Evolutionary conservation across 2,888 invertebrate species (phyloP), one percentile per base, ranked within the genome.

Genomic region (Tachina lurida): DNA sequence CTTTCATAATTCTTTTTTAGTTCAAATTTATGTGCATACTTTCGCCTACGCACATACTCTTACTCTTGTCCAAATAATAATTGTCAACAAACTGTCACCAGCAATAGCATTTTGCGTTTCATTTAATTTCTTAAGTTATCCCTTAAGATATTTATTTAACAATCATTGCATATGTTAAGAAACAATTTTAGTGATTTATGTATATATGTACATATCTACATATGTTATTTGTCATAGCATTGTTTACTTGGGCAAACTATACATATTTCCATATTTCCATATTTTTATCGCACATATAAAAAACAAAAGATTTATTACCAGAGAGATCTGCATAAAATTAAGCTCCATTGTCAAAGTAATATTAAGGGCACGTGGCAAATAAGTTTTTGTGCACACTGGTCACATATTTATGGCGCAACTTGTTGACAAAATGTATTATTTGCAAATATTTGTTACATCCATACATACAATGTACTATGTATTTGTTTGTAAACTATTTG

Each of bases 131-230:
- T 58, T 58, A 58, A 58, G 56, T 58, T 58, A 15, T 54, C 19
- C 19, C 10, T 19, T 9, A 10, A 54, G 54, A 12, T 31, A 31
- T 54, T 54, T 54, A 19, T 19, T 54, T 15, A 31, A 58, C 4
- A 22, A 58, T 31, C 13, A 13, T 15, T 31, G 56, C 56, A 31
- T 31, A 58, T 58, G 31, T 31, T 19, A 19, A 54, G 19, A 31
- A 58, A 22, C 22, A 58, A 58, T 7, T 58, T 58, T 58, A 58
- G 31, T 58, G 31, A 58, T 58, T 58, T 31, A 13, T 31, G 31
- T 31, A 3, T 3, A 31, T 31, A 31, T 7, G 7, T 7, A 31
- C 31, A 31, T 4, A 4, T 22, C 0, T 12, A 31, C 56, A 58
- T 5, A 15, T 12, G 56, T 31, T 15, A 58, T 31, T 31, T 22